These are phyloP conservation scores for Anthopleura xanthogrammica DNA, from an alignment of 92 coral and sea anemone genomes.

Conservation along the genomic window DNA sequence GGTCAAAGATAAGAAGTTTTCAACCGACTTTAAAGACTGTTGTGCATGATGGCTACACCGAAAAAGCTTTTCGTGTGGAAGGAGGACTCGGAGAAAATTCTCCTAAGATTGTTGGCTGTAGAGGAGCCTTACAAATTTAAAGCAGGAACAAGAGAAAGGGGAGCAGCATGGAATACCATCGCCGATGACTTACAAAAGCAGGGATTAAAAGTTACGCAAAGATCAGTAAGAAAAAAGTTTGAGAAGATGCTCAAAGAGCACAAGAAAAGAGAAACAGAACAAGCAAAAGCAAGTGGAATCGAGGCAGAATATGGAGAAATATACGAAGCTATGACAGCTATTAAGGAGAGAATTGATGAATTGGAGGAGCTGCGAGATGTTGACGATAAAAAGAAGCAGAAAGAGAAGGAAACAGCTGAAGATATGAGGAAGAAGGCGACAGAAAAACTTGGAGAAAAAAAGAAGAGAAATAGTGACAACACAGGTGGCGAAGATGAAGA, in stretches of 20 bases:
- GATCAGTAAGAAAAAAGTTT: constrained; percentile 33
- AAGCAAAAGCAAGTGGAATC: constrained; percentile 44
- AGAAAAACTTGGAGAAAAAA: too few species aligned
- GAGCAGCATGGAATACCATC: constrained; percentile 42
- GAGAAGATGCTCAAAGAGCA: constrained; percentile 34
- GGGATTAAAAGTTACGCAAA: constrained; percentile 23
- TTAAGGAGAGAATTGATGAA: constrained; percentile 34
- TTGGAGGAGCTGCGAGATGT: constrained; percentile 1
- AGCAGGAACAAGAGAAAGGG: constrained; percentile 38
- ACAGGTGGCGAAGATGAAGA: too few species aligned
- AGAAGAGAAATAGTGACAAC: too few species aligned
- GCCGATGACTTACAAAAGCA: constrained; percentile 28
- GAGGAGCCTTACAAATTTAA: constrained; percentile 23
- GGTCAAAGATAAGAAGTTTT: too few species aligned
- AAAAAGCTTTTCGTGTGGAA: too few species aligned
- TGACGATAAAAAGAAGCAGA: too few species aligned
- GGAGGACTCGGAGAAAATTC: background rate
- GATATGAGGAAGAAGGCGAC: too few species aligned
- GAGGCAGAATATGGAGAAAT: constrained; percentile 44
- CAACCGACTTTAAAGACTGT: too few species aligned
- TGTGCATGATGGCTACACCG: too few species aligned
- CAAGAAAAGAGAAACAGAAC: constrained; percentile 32
- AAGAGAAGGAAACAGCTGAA: too few species aligned
- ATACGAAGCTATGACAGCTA: constrained; percentile 37
- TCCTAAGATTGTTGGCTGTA: background rate